Base-by-base conservation (phyloP, 2,113 vertebrate genomes). In the Calypte anna region DNA sequence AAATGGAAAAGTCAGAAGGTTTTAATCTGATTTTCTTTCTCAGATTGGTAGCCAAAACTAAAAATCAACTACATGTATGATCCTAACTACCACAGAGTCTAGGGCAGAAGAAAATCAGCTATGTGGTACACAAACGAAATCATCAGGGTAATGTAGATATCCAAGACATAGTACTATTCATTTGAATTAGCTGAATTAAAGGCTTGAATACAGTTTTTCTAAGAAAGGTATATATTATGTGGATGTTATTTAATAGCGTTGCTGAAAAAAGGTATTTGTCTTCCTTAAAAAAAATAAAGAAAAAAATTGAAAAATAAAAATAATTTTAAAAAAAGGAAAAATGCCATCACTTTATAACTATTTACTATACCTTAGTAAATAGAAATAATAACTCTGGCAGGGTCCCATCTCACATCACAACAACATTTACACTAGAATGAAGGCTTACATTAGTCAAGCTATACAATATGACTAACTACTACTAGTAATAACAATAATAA, bases 321-420 rank as follows among this genome's bases (percentile, higher is more conserved):
- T 20, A 48, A 20, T 21, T 20, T 20, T 20, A 22, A 31, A 5
- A 1, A 16, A 58, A 7, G 1, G 1, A 8, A 33, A 87, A 81
- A 75, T 25, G 6, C 2, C 19, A 3, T 24, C 93, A 12, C 4
- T 90, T 97, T 91, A 36, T 70, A 86, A 68, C 46, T 82, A 33
- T 64, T 55, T 89, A 17, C 12, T 77, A 43, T 38, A 38, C 8
- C 80, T 91, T 70, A 80, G 54, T 91, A 94, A 87, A 77, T 31
- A 70, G 19, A 14, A 95, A 54, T 77, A 91, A 92, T 87, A 18
- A 86, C 33, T 88, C 57, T 91, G 54, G 9, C 58, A 93, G 25
- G 7, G 28, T 77, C 23, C 22, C 48, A 67, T 67, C 33, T 84
- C 27, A 28, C 22, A 61, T 79, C 24, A 83, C 30, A 92, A 55